Conservation (phyloP, 1,140 invertebrate species). For the Pectinophora gossypiella region DNA sequence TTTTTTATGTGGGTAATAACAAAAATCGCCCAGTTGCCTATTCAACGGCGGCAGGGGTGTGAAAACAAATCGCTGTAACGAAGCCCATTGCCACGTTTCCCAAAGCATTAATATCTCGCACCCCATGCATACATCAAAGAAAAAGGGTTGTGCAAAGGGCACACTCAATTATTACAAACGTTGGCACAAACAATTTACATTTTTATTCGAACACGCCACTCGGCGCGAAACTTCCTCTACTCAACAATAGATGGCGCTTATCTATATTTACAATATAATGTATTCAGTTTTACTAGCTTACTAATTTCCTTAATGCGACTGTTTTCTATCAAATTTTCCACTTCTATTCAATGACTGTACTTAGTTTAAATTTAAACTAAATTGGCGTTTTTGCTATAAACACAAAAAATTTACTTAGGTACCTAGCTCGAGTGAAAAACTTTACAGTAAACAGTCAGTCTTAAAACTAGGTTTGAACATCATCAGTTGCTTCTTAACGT, state of each 20-base stretch:
- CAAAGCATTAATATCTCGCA: slow-evolving; percentile 65
- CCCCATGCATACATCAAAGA: slow-evolving; percentile 70
- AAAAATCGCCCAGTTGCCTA: background rate
- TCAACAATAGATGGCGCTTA: slow-evolving; percentile 63
- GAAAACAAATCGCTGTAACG: slow-evolving; percentile 63
- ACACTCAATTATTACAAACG: slow-evolving; percentile 69
- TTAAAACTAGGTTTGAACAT: slow-evolving; percentile 70
- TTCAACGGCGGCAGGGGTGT: slow-evolving; percentile 33
- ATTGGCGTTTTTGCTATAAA: background rate
- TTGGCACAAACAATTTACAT: slow-evolving; percentile 72
- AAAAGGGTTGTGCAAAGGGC: slow-evolving; percentile 68
- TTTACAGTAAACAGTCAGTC: slow-evolving; percentile 37
- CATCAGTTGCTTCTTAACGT: slow-evolving; percentile 62
- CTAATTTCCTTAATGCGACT: slow-evolving; percentile 20
- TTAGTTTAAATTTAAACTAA: background rate
- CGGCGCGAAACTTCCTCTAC: slow-evolving; percentile 39
- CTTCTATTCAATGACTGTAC: background rate
- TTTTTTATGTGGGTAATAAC: too few relatives aligned
- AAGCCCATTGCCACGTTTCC: slow-evolving; percentile 58
- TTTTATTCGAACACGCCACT: slow-evolving; percentile 32
- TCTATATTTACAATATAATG: slow-evolving; percentile 49
- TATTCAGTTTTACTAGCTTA: slow-evolving; percentile 32
- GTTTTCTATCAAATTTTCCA: background rate
- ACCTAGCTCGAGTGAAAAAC: slow-evolving; percentile 21
- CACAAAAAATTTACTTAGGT: too few relatives aligned